phyloP scores from a whole-genome alignment of 2,797 vertebrate species.

The Pseudocheirus occidentalis region DNA sequence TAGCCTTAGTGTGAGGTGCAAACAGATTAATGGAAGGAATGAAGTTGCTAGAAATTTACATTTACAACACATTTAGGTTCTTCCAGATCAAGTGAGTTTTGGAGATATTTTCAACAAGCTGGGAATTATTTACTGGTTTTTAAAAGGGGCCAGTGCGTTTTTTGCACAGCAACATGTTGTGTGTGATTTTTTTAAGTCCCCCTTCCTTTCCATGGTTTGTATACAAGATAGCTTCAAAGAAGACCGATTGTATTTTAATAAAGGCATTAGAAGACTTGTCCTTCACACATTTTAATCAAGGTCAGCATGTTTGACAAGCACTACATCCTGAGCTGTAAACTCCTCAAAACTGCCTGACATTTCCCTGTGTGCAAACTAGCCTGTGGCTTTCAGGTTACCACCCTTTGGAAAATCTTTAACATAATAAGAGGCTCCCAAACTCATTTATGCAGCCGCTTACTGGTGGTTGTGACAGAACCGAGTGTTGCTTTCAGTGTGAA shows the following conservation, averaged over 20 bases:
- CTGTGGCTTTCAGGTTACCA: slow-evolving; percentile 61
- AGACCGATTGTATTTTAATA: slow-evolving; percentile 5
- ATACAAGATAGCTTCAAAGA: slow-evolving; percentile 34
- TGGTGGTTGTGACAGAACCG: slow-evolving; percentile 43
- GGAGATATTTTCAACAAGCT: not conserved
- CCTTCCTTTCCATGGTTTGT: not conserved
- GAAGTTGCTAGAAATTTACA: slow-evolving; percentile 20
- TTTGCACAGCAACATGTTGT: not conserved
- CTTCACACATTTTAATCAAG: slow-evolving; percentile 63
- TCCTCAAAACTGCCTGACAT: slow-evolving; percentile 30
- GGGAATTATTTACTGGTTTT: not conserved
- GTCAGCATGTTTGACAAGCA: slow-evolving; percentile 69
- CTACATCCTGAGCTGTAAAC: slow-evolving; percentile 54
- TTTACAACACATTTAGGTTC: slow-evolving; percentile 5
- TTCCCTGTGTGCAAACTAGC: slow-evolving; percentile 54
- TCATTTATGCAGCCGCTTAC: slow-evolving; percentile 58
- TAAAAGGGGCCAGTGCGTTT: too few relatives aligned
- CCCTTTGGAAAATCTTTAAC: slow-evolving; percentile 73
- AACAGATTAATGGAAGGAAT: slow-evolving; percentile 74
- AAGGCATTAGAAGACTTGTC: slow-evolving; percentile 46
- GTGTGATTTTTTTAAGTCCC: not conserved
- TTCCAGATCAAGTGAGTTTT: not conserved
- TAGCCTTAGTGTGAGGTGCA: slow-evolving; percentile 61
- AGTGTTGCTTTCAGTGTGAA: not conserved
- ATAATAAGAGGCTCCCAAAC: slow-evolving; percentile 59